Base-by-base conservation (phyloP, 2,888 invertebrate species). In the Stictocephala bisonia region DNA sequence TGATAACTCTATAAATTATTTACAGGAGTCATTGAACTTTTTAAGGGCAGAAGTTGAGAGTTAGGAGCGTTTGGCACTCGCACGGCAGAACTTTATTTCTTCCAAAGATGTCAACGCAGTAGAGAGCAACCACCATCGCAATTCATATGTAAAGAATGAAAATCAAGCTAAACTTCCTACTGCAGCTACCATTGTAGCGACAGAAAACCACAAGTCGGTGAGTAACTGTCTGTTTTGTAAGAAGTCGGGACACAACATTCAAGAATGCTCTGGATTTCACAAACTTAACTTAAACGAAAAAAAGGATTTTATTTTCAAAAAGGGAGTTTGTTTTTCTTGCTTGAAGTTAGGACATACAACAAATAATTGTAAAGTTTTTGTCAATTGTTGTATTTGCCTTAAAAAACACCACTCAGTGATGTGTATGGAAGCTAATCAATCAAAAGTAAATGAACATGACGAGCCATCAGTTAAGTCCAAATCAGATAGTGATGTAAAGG, bases 311-410 rank as follows among this genome's bases (percentile, higher is more conserved):
- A 35, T 74, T 24, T 64, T 78, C 6, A 77, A 73, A 73, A 58
- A 79, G n/a, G n/a, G n/a, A n/a, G n/a, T n/a, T 26, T 81, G 80
- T 75, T 80, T 78, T 72, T 74, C 67, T 50, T 81, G 80, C 75
- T 66, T 80, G 13, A 76, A 69, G 4, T 1, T 13, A 7, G 50
- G 50, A 13, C 72, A 66, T 20, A 41, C 20, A 11, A 56, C 13
- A n/a, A 22, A n/a, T n/a, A n/a, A n/a, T n/a, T n/a, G n/a, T n/a
- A n/a, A n/a, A n/a, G n/a, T n/a, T n/a, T n/a, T n/a, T n/a, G n/a
- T n/a, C n/a, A n/a, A n/a, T n/a, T n/a, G n/a, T n/a, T n/a, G n/a
- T n/a, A n/a, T n/a, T n/a, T n/a, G n/a, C n/a, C n/a, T n/a, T n/a
- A n/a, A n/a, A n/a, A n/a, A n/a, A n/a, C n/a, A n/a, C n/a, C n/a